Percentiles rank a stretch among this genome's conserved stretches.
These are phyloP conservation scores for Tenualosa thibaudeaui DNA, from an alignment of 2,797 vertebrate species.

Conservation along the genomic window DNA sequence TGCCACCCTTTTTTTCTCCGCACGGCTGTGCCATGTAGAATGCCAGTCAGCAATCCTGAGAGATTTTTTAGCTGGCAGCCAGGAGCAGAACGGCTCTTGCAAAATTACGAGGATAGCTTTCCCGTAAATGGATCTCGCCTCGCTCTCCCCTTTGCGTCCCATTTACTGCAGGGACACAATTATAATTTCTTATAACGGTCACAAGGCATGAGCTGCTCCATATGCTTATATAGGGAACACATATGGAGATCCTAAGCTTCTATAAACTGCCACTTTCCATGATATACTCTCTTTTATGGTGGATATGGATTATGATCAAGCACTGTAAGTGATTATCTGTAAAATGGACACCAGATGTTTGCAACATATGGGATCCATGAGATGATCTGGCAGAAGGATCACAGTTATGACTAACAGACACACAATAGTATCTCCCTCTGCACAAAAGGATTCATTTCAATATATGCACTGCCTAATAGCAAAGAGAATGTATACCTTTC, in stretches of 20 bases:
- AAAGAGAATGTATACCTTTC: not conserved
- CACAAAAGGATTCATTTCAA: not conserved
- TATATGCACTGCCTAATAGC: not conserved
- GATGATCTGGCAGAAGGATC: not conserved
- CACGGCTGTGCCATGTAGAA: conserved; percentile 34
- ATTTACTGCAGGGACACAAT: conserved; percentile 44
- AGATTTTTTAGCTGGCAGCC: conserved; percentile 34
- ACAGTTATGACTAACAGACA: not conserved
- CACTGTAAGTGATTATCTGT: conserved; percentile 58
- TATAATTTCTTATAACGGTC: conserved; percentile 42
- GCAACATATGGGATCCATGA: not conserved
- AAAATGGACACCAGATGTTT: conserved; percentile 63
- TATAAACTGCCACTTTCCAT: conserved; percentile 50
- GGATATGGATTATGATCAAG: conserved; percentile 46
- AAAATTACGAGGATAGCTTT: conserved; percentile 35
- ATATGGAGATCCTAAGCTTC: conserved; percentile 45
- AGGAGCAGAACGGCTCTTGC: conserved; percentile 36
- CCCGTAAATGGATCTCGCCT: conserved; percentile 29
- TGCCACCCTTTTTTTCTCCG: not conserved
- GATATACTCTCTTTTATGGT: conserved; percentile 48
- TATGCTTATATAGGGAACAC: conserved; percentile 29
- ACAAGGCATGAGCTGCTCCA: not conserved
- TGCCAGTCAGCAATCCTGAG: conserved; percentile 40
- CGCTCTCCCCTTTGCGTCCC: conserved; percentile 34
- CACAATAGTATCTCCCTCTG: not conserved